Conservation (phyloP, 2,113 vertebrate genomes). For the Anseranas semipalmata region DNA sequence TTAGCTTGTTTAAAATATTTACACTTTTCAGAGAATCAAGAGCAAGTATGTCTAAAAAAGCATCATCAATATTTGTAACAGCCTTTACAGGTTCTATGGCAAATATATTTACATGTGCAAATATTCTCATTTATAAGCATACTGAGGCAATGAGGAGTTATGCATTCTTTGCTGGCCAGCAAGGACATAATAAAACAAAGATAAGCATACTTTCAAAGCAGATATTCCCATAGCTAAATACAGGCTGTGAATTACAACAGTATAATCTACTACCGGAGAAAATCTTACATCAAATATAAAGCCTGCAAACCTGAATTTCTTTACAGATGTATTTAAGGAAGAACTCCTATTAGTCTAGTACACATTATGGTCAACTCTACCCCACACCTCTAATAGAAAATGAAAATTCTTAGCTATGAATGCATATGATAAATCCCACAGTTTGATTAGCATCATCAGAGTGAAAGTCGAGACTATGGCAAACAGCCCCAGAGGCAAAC, state of each 20-base stretch:
- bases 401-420: neutral
- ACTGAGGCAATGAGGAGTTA: neutral
- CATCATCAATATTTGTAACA: slow-evolving; percentile 9
- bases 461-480: neutral
- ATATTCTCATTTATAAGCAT: slow-evolving; percentile 8
- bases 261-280: neutral
- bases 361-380: neutral
- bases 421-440: neutral
- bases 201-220: neutral
- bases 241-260: slow-evolving; percentile 9
- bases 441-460: neutral
- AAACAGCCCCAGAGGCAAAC: neutral
- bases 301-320: neutral
- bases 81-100: neutral
- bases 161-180: neutral
- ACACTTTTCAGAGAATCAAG: neutral
- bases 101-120: neutral
- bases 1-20: neutral
- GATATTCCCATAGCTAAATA: neutral
- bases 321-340: neutral
- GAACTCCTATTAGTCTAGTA: neutral
- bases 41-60: neutral
- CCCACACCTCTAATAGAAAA: neutral
- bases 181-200: slow-evolving; percentile 4
- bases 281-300: neutral